phyloP scores from a whole-genome alignment of 2,113 vertebrate genomes.

The Chloroceryle aenea region DNA sequence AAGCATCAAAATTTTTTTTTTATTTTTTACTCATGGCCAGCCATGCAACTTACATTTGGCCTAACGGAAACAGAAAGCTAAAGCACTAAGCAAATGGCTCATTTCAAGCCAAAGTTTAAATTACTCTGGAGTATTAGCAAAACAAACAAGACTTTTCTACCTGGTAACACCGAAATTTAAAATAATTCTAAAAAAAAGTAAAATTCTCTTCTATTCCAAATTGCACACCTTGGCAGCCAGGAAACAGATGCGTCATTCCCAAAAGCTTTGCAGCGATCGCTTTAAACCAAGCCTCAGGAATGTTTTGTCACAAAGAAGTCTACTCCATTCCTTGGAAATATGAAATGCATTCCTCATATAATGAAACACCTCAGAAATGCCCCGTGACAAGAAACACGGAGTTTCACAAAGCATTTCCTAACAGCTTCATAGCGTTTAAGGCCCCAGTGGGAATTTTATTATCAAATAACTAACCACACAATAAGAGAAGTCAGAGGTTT shows the following conservation, averaged over 20 bases:
- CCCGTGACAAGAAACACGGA: neutral
- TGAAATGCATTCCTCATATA: slow-evolving; percentile 48
- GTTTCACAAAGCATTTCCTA: slow-evolving; percentile 34
- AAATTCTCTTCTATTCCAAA: neutral
- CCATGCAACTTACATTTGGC: neutral
- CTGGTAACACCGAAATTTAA: neutral
- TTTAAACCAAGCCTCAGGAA: neutral
- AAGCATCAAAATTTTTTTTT: neutral
- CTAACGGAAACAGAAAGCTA: neutral
- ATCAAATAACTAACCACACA: neutral
- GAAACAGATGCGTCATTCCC: neutral
- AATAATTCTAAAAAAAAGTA: neutral
- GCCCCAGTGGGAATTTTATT: neutral
- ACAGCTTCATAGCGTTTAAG: neutral
- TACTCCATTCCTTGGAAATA: neutral
- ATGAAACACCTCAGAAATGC: slow-evolving; percentile 64
- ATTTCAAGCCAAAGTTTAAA: neutral
- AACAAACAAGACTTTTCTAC: neutral
- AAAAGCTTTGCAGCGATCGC: neutral
- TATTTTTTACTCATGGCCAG: neutral
- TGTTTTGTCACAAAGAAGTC: neutral
- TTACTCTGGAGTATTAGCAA: neutral
- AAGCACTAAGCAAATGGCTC: neutral
- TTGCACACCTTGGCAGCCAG: neutral
- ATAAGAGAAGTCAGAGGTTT: neutral